Evolutionary conservation across 2,888 invertebrate species (phyloP), one percentile per base, ranked within the genome.

Genomic region (Eupsilia transversa): DNA sequence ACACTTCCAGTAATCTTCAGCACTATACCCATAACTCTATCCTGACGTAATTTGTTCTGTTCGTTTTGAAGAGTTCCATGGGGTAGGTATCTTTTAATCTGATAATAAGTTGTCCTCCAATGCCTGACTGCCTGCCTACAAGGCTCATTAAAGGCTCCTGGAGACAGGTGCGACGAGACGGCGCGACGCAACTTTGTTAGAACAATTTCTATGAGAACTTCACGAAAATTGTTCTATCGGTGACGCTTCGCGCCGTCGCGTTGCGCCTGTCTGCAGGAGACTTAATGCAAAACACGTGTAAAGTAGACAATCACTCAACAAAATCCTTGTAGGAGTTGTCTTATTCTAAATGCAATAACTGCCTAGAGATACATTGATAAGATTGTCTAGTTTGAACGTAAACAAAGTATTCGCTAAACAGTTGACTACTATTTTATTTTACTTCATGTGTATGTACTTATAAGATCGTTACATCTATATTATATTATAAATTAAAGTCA

Each of bases 311-410:
- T 46, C 65, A 38, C 17, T 61, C n/a, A 43, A 46, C 5, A 38
- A 60, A 46, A 66, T 56, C 56, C 60, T 69, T 69, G 59, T 68
- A 46, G n/a, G 20, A 65, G 27, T 57, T 49, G 30, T 59, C n/a
- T 52, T 33, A 66, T 60, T 64, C 64, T 59, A 72, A 75, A 67
- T 65, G 52, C 52, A 72, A 23, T 54, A 56, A 14, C 43, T 70
- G 30, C 23, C 33, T 52, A 33, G 43, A 43, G 20, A 6, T 66
- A 54, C n/a, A n/a, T n/a, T n/a, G 70, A 75, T 79, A 75, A 75
- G 43, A 79, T 79, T 79, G 69, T 66, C 27, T 65, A 14, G 10
- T 63, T 68, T 38, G 33, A 46, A 46, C 43, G 66, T 65, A 68
- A 69, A 70, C 65, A 79, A 41, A 57, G 23, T 27, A 35, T 54